Conservation (phyloP, 1,140 invertebrate genomes). For the Pogonus chalceus region DNA sequence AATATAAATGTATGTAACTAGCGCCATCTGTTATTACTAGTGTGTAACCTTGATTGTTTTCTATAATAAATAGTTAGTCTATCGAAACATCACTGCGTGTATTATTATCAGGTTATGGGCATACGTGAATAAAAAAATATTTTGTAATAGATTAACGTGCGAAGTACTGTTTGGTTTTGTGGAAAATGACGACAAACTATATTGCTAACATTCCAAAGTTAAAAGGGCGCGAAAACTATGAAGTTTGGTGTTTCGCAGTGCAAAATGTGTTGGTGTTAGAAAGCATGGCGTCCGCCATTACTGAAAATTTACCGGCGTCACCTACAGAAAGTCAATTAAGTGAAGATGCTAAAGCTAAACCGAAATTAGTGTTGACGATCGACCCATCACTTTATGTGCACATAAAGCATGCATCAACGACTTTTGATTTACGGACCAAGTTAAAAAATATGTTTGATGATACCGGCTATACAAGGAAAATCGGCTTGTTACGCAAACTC, state of each 20-base stretch:
- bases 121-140: too few species aligned
- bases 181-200: slow-evolving; percentile 14
- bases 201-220: slow-evolving; percentile 19
- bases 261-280: slow-evolving; percentile 21
- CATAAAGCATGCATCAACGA: slow-evolving; percentile 13
- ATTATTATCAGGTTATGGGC: too few species aligned
- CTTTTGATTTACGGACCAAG: slow-evolving; percentile 12
- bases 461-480: slow-evolving; percentile 14
- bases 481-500: slow-evolving; percentile 15
- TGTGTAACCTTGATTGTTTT: too few species aligned
- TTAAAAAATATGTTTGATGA: slow-evolving; percentile 16
- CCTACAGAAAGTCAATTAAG: slow-evolving; percentile 7
- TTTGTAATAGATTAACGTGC: too few species aligned
- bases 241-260: slow-evolving; percentile 23
- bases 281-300: slow-evolving; percentile 1
- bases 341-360: slow-evolving; percentile 12
- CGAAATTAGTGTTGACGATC: slow-evolving; percentile 17
- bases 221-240: slow-evolving; percentile 23
- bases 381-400: slow-evolving; percentile 17
- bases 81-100: too few species aligned
- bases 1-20: too few species aligned
- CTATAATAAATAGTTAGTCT: too few species aligned
- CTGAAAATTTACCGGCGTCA: too few species aligned
- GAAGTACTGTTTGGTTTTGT: too few species aligned
- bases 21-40: too few species aligned